phyloP scores from a whole-genome alignment of 2,113 vertebrate genomes.

The Tragelaphus scriptus region DNA sequence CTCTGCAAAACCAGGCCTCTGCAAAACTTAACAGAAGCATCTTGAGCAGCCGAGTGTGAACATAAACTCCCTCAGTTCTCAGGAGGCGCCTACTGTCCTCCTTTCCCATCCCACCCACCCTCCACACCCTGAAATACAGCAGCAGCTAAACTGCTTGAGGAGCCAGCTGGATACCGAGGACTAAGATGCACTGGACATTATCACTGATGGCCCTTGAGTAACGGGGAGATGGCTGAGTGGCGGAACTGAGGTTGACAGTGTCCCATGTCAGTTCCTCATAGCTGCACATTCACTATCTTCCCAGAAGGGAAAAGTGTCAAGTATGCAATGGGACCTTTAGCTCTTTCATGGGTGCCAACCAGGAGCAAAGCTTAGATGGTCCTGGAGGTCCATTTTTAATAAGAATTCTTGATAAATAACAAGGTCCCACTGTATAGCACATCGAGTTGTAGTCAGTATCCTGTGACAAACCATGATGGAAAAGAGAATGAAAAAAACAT shows the following conservation, averaged over 20 bases:
- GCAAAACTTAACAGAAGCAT: neutral
- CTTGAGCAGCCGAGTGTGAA: neutral
- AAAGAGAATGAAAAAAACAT: neutral
- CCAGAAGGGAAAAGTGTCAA: neutral
- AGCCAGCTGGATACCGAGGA: neutral
- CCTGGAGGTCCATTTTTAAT: neutral
- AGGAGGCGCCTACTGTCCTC: too few relatives aligned
- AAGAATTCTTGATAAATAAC: neutral
- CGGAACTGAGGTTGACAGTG: accelerated
- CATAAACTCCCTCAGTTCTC: neutral
- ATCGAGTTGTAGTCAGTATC: neutral
- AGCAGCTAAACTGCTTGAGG: neutral
- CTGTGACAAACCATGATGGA: neutral
- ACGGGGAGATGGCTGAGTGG: neutral
- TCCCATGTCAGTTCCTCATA: neutral
- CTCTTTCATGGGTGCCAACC: neutral
- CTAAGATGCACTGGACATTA: neutral
- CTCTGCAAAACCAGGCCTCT: neutral
- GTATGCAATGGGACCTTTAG: neutral
- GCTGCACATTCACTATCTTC: neutral
- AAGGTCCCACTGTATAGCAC: neutral
- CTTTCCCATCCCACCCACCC: neutral
- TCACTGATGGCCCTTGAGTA: neutral
- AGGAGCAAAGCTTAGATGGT: neutral
- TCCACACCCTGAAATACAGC: neutral